A percentile compares a stretch with the other conserved stretches of the same genome.
These are phyloP conservation scores for Gnathonemus echidnorhynchus DNA, from an alignment of 2,113 vertebrate species.

Conservation along the genomic window DNA sequence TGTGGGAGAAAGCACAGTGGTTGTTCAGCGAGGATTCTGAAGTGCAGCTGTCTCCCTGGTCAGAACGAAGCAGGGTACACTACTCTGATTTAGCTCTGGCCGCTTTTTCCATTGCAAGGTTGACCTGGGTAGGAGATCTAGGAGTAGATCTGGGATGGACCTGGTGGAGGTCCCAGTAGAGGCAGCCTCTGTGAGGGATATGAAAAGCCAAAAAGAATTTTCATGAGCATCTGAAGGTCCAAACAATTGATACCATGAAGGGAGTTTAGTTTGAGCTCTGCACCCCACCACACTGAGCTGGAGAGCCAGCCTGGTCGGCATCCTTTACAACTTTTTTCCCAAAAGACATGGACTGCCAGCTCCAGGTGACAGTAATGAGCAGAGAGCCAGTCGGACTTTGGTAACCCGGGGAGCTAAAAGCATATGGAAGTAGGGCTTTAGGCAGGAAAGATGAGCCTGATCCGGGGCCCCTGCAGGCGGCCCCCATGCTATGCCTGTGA, in stretches of 20 bases:
- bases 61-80: background rate
- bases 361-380: background rate
- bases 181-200: background rate
- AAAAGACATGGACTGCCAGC: background rate
- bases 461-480: background rate
- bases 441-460: constrained; percentile 11
- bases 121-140: background rate
- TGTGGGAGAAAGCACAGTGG: background rate
- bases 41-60: background rate
- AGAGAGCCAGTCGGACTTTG: background rate
- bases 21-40: background rate
- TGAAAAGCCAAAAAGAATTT: background rate
- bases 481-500: background rate
- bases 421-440: background rate
- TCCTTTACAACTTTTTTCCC: background rate
- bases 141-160: background rate
- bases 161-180: background rate
- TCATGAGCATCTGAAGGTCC: background rate
- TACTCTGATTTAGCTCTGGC: background rate
- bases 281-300: background rate
- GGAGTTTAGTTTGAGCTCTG: background rate
- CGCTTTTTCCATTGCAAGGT: background rate
- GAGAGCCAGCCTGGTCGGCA: background rate
- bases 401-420: background rate
- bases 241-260: background rate